A percentile compares a stretch with the other conserved stretches of the same genome.
These are phyloP conservation scores for Macropodus opercularis DNA, from an alignment of 2,797 vertebrate genomes.

Conservation along the genomic window DNA sequence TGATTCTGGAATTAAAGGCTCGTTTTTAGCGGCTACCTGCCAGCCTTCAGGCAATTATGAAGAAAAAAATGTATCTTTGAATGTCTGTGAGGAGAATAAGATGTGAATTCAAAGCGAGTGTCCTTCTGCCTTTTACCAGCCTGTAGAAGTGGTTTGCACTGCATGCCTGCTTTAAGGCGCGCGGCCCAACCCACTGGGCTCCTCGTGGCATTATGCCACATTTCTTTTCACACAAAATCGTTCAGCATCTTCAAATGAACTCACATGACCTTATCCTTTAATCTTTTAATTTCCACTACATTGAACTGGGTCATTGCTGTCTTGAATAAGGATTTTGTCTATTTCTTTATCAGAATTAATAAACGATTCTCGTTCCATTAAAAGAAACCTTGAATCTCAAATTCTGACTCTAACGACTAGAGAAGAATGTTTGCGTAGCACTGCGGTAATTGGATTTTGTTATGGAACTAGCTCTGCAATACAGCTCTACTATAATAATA, in stretches of 20 bases:
- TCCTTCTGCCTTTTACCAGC: slow-evolving; percentile 6
- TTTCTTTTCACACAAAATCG: slow-evolving; percentile 3
- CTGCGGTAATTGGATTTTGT: slow-evolving; percentile 23
- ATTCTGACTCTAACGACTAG: background rate
- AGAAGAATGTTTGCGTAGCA: slow-evolving; percentile 5
- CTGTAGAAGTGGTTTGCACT: background rate
- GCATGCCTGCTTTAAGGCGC: background rate
- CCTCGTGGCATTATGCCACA: background rate
- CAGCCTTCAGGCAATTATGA: slow-evolving; percentile 2
- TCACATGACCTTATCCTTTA: background rate
- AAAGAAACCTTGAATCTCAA: slow-evolving; percentile 1
- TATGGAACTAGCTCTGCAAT: background rate
- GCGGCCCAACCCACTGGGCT: too few relatives aligned
- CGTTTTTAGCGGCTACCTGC: background rate
- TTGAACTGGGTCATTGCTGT: background rate
- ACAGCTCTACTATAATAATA: background rate
- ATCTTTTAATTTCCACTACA: slow-evolving; percentile 13
- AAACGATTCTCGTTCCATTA: background rate
- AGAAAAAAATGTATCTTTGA: background rate
- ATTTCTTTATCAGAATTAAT: slow-evolving; percentile 7
- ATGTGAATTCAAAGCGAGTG: slow-evolving; percentile 4
- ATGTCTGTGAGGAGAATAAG: slow-evolving; percentile 9
- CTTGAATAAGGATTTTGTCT: background rate
- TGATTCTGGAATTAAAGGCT: background rate
- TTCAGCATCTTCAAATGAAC: slow-evolving; percentile 1